Conservation (phyloP, 2,113 vertebrate species). For the Vireo altiloquus region DNA sequence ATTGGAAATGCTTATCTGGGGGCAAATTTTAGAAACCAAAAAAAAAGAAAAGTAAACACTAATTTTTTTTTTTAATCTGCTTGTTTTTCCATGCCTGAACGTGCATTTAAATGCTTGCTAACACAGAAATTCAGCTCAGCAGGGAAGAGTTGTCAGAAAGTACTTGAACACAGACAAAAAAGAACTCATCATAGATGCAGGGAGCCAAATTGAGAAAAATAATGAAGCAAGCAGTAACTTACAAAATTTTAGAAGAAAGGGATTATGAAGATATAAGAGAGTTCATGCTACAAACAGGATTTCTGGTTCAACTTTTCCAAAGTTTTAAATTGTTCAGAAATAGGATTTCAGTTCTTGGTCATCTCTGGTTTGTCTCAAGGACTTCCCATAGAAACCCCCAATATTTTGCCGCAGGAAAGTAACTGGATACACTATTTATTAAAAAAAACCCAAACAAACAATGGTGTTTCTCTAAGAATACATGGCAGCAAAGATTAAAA, state of each 20-base stretch:
- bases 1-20: neutral
- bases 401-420: neutral
- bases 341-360: neutral
- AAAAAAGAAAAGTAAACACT: neutral
- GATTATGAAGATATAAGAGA: neutral
- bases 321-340: neutral
- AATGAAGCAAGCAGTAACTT: fast-evolving
- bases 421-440: neutral
- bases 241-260: neutral
- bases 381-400: fast-evolving
- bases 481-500: neutral
- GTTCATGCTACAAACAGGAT: neutral
- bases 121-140: neutral
- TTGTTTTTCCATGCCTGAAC: neutral
- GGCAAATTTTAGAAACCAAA: neutral
- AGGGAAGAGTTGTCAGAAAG: neutral
- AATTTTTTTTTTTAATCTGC: neutral
- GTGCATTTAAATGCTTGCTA: neutral
- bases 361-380: neutral
- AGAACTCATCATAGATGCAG: neutral
- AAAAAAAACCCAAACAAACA: neutral
- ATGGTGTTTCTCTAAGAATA: neutral
- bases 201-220: neutral
- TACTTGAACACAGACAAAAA: neutral
- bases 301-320: neutral